Evolutionary conservation across 2,113 vertebrate genomes (phyloP), one percentile per base, ranked within the genome.

Genomic region (Trichomycterus rosablanca): DNA sequence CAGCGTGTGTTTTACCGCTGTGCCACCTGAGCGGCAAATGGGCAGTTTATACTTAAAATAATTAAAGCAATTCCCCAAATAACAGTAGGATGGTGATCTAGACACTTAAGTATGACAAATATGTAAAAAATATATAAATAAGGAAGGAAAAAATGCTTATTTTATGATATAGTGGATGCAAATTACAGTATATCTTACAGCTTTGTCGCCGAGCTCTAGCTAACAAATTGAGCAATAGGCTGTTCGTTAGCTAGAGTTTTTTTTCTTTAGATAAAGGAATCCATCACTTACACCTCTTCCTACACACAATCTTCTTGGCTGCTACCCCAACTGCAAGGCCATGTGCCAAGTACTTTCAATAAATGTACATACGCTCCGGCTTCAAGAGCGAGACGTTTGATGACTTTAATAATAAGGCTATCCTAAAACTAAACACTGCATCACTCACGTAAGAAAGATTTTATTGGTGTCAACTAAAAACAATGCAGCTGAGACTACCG

Each of bases 401-500:
- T 59, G 18, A 59, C 43, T 28, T 56, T 42, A 42, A 48, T 2
- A 9, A 43, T 53, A 11, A 37, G 11, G 49, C 40, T 15, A 16
- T 14, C 28, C 19, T 35, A 32, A 32, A 30, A 34, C 56, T 45
- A 34, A 46, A 45, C 16, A 19, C 12, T 37, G 5, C 44, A 48
- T 37, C 44, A 24, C 5, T 35, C 44, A 59, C 11, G 2, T 26
- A 15, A 14, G 20, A 19, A 43, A 44, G 60, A 32, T 7, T 19
- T n/a, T 1, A 7, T 32, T 10, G 44, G 16, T 62, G 67, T 76
- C 28, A 6, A 37, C 45, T 69, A 28, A 63, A 69, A 63, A 73
- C 64, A 69, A 67, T 28, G 61, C 63, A 76, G 64, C 73, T 70
- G 67, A 76, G 58, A 55, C 60, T 65, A 68, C 66, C 45, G 43